Percentiles rank a stretch among this genome's conserved stretches.
Conservation (phyloP, 2,888 invertebrate genomes). For the Mimumesa dahlbomi region DNA sequence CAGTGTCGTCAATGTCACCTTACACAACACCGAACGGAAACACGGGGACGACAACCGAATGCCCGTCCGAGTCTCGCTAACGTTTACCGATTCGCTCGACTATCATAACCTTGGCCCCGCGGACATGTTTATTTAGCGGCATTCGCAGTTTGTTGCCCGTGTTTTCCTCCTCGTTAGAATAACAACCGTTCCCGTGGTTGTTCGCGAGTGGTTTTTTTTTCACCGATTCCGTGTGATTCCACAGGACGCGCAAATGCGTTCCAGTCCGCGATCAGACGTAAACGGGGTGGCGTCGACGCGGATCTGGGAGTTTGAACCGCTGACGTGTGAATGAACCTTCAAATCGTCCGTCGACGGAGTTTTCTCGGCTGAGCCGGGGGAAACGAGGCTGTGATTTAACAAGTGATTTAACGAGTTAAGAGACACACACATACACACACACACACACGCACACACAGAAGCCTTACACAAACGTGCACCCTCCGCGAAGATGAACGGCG, state of each 20-base stretch:
- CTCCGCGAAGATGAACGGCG: conserved; percentile 73
- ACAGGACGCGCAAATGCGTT: conserved; percentile 18
- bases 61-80: too few relatives aligned
- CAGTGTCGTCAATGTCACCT: conserved; percentile 19
- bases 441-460: too few relatives aligned
- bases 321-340: conserved; percentile 4
- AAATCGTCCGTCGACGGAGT: too few relatives aligned
- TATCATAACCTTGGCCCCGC: too few relatives aligned
- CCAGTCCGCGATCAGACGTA: conserved; percentile 38
- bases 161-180: not conserved
- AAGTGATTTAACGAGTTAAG: not conserved
- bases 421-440: too few relatives aligned
- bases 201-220: not conserved
- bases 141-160: not conserved
- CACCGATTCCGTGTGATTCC: conserved; percentile 17
- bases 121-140: too few relatives aligned
- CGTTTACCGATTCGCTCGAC: too few relatives aligned
- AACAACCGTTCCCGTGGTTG: not conserved
- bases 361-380: not conserved
- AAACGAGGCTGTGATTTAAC: conserved; percentile 10
- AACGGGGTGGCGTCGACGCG: conserved; percentile 25
- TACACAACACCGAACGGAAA: too few relatives aligned
- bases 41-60: too few relatives aligned
- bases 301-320: conserved; percentile 19
- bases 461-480: too few relatives aligned